Evolutionary conservation across 2,113 vertebrate species (phyloP).

Genomic region (Dermatemys mawii): DNA sequence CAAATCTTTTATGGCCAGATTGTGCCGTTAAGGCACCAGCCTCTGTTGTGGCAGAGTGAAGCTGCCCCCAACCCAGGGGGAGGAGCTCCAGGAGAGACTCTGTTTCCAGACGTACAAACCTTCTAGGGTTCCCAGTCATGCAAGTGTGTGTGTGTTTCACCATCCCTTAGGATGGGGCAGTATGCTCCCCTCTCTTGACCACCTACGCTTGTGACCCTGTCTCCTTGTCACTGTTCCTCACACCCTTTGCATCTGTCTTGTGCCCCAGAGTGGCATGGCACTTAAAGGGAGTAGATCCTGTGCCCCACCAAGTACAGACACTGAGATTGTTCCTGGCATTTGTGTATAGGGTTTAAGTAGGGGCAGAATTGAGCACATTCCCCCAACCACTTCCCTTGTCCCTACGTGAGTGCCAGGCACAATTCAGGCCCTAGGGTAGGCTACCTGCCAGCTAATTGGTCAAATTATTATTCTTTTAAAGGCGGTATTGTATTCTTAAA

Average conservation of each 20-base stretch:
- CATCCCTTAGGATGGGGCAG: not conserved
- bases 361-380: not conserved
- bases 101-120: not conserved
- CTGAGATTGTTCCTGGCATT: not conserved
- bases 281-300: not conserved
- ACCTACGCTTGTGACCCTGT: not conserved
- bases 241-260: not conserved
- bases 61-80: not conserved
- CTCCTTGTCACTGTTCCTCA: not conserved
- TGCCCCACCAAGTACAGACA: not conserved
- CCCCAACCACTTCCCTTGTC: not conserved
- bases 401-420: not conserved
- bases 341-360: not conserved
- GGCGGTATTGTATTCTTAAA: not conserved
- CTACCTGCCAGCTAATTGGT: not conserved
- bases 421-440: not conserved
- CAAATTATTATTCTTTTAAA: too few species aligned
- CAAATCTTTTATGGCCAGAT: not conserved
- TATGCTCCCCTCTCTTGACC: not conserved
- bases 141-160: rapidly evolving
- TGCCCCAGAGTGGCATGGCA: not conserved
- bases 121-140: not conserved
- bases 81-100: not conserved
- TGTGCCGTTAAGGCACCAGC: not conserved
- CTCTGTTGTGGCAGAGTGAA: not conserved